Evolutionary conservation across 2,888 invertebrate genomes (phyloP), one percentile per base, ranked within the genome.

Genomic region (Luffia ferchaultella): DNA sequence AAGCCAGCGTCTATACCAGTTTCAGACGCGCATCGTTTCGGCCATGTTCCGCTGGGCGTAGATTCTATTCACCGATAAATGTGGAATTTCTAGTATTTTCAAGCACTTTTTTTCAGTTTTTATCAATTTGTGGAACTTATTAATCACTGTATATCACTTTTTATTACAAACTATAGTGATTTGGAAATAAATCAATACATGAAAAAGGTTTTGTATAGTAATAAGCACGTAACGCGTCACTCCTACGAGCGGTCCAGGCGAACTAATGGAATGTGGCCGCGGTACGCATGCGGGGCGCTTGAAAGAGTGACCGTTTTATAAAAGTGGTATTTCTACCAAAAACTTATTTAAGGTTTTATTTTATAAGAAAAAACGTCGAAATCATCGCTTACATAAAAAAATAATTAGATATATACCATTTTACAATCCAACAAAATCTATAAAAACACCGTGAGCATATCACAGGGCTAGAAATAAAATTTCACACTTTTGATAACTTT

Each of bases 41-140:
- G 76, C 84, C 84, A 84, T 82, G 75, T 84, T 84, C 65, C 70
- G 42, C 20, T 53, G 53, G 62, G 67, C 60, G 60, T 65, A 83
- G 84, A 84, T 84, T 77, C 74, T 82, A 75, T 78, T 75, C 78
- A 73, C 73, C 83, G 84, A 84, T 84, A 84, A 84, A 78, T 76
- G 75, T 66, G 75, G 76, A 80, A 84, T 83, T 80, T 73, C 78
- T 60, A 57, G 53, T 55, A 41, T 42, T 48, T 3, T 16, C n/a
- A n/a, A 16, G 5, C 43, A 42, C 43, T 42, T 42, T 42, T 40
- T 30, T 30, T 12, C 30, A 30, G 12, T 30, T 30, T 30, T 30
- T 7, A 30, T 30, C 12, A 7, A 54, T 50, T 50, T 50, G 52
- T 50, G 42, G 50, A 54, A 30, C 30, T 30, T 30, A 30, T 12